A percentile compares a stretch with the other conserved stretches of the same genome.
Conservation (phyloP, 1,140 invertebrate species). For the Condylostylus longicornis region DNA sequence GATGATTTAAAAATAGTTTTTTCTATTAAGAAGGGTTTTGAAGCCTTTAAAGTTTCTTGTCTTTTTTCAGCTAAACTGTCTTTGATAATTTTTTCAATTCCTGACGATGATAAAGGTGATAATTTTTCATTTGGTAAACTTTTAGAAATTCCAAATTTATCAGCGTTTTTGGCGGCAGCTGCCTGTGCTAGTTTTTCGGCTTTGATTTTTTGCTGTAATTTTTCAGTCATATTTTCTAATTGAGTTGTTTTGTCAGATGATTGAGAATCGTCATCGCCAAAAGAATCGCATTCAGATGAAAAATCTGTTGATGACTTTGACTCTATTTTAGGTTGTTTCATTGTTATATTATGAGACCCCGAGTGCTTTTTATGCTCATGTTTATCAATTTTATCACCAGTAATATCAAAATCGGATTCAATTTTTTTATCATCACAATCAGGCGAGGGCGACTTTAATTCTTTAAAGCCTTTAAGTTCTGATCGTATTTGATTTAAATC, state of each 20-base stretch:
- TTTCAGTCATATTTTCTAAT: slow-evolving; percentile 13
- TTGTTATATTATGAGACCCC: slow-evolving; percentile 8
- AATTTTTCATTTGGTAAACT: slow-evolving; percentile 1
- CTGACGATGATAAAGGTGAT: neutral
- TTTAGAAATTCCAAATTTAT: no score
- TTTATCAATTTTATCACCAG: slow-evolving; percentile 4
- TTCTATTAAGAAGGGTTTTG: slow-evolving; percentile 8
- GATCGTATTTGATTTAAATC: slow-evolving; percentile 71
- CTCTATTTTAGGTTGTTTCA: slow-evolving; percentile 13
- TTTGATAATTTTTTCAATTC: slow-evolving; percentile 14
- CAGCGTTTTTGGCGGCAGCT: neutral
- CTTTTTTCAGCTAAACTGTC: slow-evolving; percentile 11
- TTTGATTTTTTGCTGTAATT: slow-evolving; percentile 11
- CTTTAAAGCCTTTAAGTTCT: slow-evolving; percentile 58
- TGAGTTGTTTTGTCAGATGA: slow-evolving; percentile 22
- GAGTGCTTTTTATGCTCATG: neutral
- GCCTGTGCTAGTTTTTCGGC: slow-evolving; percentile 8
- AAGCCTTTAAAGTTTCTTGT: slow-evolving; percentile 14
- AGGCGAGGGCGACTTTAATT: slow-evolving; percentile 16
- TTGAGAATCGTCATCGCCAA: slow-evolving; percentile 27
- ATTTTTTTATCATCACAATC: slow-evolving; percentile 9
- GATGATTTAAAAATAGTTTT: slow-evolving; percentile 20
- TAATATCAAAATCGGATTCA: slow-evolving; percentile 6
- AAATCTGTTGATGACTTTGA: slow-evolving; percentile 21
- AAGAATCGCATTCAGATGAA: slow-evolving; percentile 25